Base-by-base conservation (phyloP, 2,113 vertebrate genomes). In the Anas platyrhynchos region DNA sequence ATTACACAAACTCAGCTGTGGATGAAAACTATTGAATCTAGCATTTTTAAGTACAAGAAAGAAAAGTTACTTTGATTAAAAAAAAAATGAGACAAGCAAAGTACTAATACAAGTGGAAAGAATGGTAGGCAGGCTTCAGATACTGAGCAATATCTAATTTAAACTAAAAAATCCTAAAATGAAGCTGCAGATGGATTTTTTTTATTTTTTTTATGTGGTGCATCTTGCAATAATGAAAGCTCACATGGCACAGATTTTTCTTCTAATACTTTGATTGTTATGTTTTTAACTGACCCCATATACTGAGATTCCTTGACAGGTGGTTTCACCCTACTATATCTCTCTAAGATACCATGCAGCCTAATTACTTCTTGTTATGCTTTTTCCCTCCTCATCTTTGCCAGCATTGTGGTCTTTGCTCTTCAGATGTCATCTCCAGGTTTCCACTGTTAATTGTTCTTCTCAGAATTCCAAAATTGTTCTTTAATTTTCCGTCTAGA, bases 201-300 rank as follows among this genome's bases (percentile, higher is more conserved):
- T 41, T 41, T 44, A 17, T 44, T 17, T 44, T 44, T 32, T 85
- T 74, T n/a, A 22, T 77, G 4, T 44, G 17, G 12, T 71, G 6
- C 36, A 36, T 52, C 38, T 36, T 80, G 48, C 38, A 54, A 23
- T 78, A 85, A 36, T 20, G 21, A 78, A 78, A 61, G 46, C 34
- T 69, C 2, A 1, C 0, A 0, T 68, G 13, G 20, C 23, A 54
- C 29, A 21, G 13, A 41, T 5, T 26, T 52, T 65, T 62, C 59
- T 86, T 12, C 29, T 62, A 25, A 5, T 74, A n/a, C 50, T 86
- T 80, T 88, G 21, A 1, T 80, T 16, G 5, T 5, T 43, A 22
- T 83, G 11, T 2, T 80, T 96, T 80, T 79, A 46, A 50, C 66
- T 44, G 32, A 34, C 23, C 23, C 18, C 8, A 2, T 55, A n/a